Evolutionary conservation across 2,888 invertebrate genomes (phyloP).

Genomic region (Pyrrhia umbra): DNA sequence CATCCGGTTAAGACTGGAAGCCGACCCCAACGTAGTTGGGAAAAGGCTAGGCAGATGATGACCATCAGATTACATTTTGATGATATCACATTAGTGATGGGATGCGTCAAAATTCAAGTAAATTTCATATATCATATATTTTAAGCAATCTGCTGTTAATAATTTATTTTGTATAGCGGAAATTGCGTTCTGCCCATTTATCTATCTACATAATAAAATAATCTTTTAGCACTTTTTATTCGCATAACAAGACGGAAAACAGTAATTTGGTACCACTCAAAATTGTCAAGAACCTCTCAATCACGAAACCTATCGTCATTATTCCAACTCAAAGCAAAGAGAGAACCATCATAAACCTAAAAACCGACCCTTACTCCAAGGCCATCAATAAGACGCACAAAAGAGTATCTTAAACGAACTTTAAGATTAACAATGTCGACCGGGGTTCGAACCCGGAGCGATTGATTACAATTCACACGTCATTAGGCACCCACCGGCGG

Average conservation of each 20-base stretch:
- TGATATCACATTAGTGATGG: too few relatives aligned
- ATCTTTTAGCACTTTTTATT: background rate
- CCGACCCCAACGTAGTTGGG: too few relatives aligned
- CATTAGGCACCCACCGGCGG: slow-evolving; percentile 71
- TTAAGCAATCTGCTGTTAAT: too few relatives aligned
- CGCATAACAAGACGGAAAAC: background rate
- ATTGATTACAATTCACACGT: slow-evolving; percentile 76
- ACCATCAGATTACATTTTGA: too few relatives aligned
- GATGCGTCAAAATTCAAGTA: too few relatives aligned
- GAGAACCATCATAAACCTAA: slow-evolving; percentile 23
- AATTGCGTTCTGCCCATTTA: background rate
- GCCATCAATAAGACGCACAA: slow-evolving; percentile 59
- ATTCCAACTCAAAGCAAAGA: slow-evolving; percentile 12
- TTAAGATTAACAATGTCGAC: slow-evolving; percentile 67
- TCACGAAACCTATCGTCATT: slow-evolving; percentile 11
- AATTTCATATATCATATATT: too few relatives aligned
- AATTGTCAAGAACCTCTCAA: slow-evolving; percentile 5
- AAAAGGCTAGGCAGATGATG: too few relatives aligned
- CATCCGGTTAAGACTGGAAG: too few relatives aligned
- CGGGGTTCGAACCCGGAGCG: slow-evolving; percentile 60
- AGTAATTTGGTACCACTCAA: background rate
- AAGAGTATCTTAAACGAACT: slow-evolving; percentile 63
- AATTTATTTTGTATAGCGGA: too few relatives aligned
- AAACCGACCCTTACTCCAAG: slow-evolving; percentile 39
- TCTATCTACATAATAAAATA: background rate